Base-by-base conservation (phyloP, 2,888 invertebrate species). In the Hemithea aestivaria region DNA sequence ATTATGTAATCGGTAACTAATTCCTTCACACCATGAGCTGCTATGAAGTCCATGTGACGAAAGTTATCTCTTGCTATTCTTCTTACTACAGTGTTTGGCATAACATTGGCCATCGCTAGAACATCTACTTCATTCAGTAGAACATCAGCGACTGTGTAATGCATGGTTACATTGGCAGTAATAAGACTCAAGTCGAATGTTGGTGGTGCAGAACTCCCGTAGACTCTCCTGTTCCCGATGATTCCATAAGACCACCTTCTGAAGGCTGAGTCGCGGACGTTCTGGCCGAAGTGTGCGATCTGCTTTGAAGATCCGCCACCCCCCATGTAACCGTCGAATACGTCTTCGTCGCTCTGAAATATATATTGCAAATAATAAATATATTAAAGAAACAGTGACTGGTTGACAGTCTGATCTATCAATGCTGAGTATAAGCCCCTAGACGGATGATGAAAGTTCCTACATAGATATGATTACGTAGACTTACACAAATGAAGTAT, bases 231-330 rank as follows among this genome's bases (percentile, higher is more conserved):
- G 35, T 82, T 83, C n/a, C 20, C 40, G 4, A 50, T 3, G 0
- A 35, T 0, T 2, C 74, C 75, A 28, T 60, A 69, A 26, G 73
- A 54, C 66, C 70, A 83, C 12, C 74, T 53, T 6, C 71, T 58
- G 55, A 83, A 83, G 1, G 40, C 23, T 44, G 56, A 62, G 39
- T 71, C 73, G 28, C 71, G 59, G 7, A 83, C 64, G 40, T 77
- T 80, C 50, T 83, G 83, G 0, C 80, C 80, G 36, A 60, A 83
- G 45, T 80, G 81, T 0, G 72, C 80, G 0, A 73, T 21, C 57
- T 81, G 80, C 37, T 80, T 82, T 1, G 77, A 11, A 0, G 80
- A 51, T 7, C 68, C 75, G 1, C 82, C 80, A 0, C 56, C 49
- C 7, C 40, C 30, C 1, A 32, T 32, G 7, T 40, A 43, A n/a